These are phyloP conservation scores for Rhinogobio ventralis DNA, from an alignment of 2,797 vertebrate species.

Conservation along the genomic window DNA sequence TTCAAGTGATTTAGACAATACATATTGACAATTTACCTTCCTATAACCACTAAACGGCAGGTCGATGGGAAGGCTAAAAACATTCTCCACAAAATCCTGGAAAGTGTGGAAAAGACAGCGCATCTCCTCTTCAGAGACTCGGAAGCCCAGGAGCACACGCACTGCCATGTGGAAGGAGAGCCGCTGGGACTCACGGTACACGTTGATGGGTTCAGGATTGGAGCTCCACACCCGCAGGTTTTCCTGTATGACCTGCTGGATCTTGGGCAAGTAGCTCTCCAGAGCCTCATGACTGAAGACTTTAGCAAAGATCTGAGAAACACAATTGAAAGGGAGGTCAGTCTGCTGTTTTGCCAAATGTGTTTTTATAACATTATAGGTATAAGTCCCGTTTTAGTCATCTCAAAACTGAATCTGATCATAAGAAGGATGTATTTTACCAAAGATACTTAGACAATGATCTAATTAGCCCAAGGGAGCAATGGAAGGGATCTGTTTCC, in stretches of 20 bases:
- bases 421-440: background rate
- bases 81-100: conserved; percentile 96
- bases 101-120: conserved; percentile 89
- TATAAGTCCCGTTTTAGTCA: background rate
- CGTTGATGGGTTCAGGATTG: conserved; percentile 89
- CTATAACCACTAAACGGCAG: conserved; percentile 95
- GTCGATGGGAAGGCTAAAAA: conserved; percentile 95
- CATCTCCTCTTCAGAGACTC: conserved; percentile 91
- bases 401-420: background rate
- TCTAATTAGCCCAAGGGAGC: background rate
- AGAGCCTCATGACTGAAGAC: conserved; percentile 96
- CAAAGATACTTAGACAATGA: background rate
- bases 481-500: background rate
- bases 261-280: conserved; percentile 95
- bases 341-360: background rate
- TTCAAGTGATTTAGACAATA: background rate
- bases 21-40: conserved; percentile 79
- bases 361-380: background rate
- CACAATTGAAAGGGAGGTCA: conserved; percentile 50
- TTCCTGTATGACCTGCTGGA: conserved; percentile 96
- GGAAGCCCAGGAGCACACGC: conserved; percentile 93
- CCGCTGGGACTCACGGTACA: conserved; percentile 86
- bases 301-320: conserved; percentile 91
- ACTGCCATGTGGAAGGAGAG: conserved; percentile 97
- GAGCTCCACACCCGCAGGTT: conserved; percentile 93